These are phyloP conservation scores for Bombyx huttoni DNA, from an alignment of 2,888 invertebrate species.

Conservation along the genomic window DNA sequence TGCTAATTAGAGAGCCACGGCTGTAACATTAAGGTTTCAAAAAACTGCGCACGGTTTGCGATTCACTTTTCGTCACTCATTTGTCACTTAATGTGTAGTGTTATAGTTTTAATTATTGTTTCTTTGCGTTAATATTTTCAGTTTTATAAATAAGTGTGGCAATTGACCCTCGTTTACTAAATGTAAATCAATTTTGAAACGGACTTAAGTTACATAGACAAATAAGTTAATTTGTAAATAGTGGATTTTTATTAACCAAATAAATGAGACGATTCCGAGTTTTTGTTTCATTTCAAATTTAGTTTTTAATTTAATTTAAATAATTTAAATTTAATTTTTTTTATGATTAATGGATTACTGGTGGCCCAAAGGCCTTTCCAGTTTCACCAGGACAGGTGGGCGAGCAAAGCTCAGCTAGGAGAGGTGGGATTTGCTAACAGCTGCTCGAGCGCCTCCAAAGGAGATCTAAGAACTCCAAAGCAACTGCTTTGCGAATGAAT, in stretches of 20 bases:
- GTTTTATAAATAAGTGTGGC: neutral
- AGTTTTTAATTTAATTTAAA: too few species aligned
- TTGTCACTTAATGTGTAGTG: neutral
- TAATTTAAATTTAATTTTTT: too few species aligned
- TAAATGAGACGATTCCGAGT: slow-evolving; percentile 34
- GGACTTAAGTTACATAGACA: neutral
- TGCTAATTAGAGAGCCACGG: slow-evolving; percentile 8
- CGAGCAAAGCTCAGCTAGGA: too few species aligned
- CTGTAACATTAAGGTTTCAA: slow-evolving; percentile 22
- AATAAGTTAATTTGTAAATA: slow-evolving; percentile 56
- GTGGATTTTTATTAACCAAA: slow-evolving; percentile 55
- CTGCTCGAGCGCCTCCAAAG: too few species aligned
- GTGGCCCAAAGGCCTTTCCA: too few species aligned
- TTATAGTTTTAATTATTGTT: neutral
- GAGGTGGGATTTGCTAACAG: too few species aligned
- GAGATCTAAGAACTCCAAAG: too few species aligned
- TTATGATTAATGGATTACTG: too few species aligned
- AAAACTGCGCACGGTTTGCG: slow-evolving; percentile 18
- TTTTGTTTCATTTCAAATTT: slow-evolving; percentile 16
- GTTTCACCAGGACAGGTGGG: too few species aligned
- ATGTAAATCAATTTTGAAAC: neutral
- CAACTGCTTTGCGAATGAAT: too few species aligned
- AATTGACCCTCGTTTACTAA: neutral
- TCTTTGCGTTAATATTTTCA: neutral
- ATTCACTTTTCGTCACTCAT: slow-evolving; percentile 15